Evolutionary conservation across 2,797 vertebrate species (phyloP), one percentile per base, ranked within the genome.

Genomic region (Pitangus sulphuratus): DNA sequence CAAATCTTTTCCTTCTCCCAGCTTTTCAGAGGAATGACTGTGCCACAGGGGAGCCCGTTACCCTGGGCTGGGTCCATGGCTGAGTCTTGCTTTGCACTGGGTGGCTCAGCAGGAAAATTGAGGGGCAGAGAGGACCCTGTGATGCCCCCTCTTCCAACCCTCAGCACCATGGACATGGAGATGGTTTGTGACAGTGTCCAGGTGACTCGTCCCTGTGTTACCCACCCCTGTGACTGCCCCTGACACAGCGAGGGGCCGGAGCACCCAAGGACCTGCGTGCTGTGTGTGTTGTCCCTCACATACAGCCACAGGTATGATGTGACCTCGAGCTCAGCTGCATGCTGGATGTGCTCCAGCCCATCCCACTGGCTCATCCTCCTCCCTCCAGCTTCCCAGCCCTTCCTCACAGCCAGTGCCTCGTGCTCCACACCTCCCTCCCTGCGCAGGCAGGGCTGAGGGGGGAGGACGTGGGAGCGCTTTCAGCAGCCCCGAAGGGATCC

Each of bases 381-480:
- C 58, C 48, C 39, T 39, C 4, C 75, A 22, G n/a, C 53, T n/a
- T 26, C 58, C 42, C 2, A 2, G 13, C 30, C 47, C 25, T 11
- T 18, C 70, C 76, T n/a, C 30, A 8, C 26, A 42, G 42, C 17
- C 15, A 4, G 3, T 3, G 8, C 10, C 31, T 25, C 7, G 50
- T 51, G 28, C 30, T 35, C 2, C 0, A 0, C n/a, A 9, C 3
- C 12, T 42, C 56, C 20, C 5, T 15, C 0, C 0, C 25, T 57
- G 48, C 0, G 0, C 3, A 0, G 30, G 50, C 71, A 22, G 50
- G 39, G 30, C 42, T 40, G 19, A 12, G 9, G 1, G 1, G 15
- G 1, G 15, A 15, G 64, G 35, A 18, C 0, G 0, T 0, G 24
- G 31, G 5, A 42, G 53, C 0, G 0, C 35, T 37, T 31, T 7